Evolutionary conservation across 64 coral and sea anemone species (phyloP).

Genomic region (Montipora foliosa): DNA sequence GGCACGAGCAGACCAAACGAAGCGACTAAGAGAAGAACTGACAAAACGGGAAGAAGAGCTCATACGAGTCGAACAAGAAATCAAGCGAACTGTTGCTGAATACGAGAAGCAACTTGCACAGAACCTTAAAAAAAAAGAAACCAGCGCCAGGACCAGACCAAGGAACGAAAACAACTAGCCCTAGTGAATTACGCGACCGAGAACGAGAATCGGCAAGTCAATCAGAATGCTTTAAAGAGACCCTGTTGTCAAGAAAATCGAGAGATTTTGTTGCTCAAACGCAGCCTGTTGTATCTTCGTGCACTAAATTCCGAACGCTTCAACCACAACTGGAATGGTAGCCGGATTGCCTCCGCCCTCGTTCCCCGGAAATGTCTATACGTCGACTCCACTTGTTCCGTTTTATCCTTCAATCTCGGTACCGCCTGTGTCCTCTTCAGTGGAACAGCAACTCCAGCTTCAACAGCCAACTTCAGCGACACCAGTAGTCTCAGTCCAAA

Average conservation of each 20-base stretch:
- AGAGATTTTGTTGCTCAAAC: too few relatives aligned
- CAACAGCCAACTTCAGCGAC: background rate
- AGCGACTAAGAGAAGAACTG: constrained; percentile 4
- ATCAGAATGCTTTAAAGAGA: too few relatives aligned
- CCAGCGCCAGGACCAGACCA: background rate
- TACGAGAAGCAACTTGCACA: background rate
- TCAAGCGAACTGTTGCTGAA: constrained; percentile 17
- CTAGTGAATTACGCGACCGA: too few relatives aligned
- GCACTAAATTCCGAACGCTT: too few relatives aligned
- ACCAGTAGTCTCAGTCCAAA: background rate
- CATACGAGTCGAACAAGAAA: background rate
- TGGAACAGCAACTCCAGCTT: background rate
- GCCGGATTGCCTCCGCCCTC: too few relatives aligned
- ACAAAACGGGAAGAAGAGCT: constrained; percentile 22
- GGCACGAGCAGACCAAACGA: background rate
- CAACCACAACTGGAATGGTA: too few relatives aligned
- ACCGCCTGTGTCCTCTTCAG: too few relatives aligned
- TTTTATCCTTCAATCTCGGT: too few relatives aligned
- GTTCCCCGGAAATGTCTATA: background rate
- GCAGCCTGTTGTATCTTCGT: too few relatives aligned
- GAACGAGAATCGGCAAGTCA: too few relatives aligned
- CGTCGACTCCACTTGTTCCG: background rate
- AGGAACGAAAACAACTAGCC: background rate
- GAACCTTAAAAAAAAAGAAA: background rate
- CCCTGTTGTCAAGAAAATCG: too few relatives aligned